Conservation (phyloP, 2,888 invertebrate species). For the Xylophagus ater region DNA sequence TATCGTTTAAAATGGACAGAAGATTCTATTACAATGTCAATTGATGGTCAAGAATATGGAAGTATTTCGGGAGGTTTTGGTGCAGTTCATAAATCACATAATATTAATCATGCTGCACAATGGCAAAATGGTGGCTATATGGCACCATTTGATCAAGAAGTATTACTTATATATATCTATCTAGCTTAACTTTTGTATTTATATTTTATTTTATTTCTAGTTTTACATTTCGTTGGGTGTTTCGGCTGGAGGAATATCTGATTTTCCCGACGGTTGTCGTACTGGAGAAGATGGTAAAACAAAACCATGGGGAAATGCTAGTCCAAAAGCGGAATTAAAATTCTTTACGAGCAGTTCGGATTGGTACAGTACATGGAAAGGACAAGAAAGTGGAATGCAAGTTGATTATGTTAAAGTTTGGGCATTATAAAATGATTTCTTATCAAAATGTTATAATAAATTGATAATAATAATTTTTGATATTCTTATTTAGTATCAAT, state of each 20-base stretch:
- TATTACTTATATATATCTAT: slow-evolving; percentile 25
- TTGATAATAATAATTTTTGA: slow-evolving; percentile 2
- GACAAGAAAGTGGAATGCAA: slow-evolving; percentile 36
- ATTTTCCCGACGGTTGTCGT: slow-evolving; percentile 49
- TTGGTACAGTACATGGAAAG: slow-evolving; percentile 60
- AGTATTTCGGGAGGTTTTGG: slow-evolving; percentile 35
- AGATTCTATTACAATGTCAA: slow-evolving; percentile 27
- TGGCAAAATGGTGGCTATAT: slow-evolving; percentile 49
- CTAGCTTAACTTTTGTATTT: background rate
- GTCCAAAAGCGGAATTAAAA: slow-evolving; percentile 52
- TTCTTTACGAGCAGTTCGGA: slow-evolving; percentile 55
- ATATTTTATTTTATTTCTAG: slow-evolving; percentile 36
- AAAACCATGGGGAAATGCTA: slow-evolving; percentile 67
- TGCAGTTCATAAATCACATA: slow-evolving; percentile 24
- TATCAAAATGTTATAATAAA: background rate
- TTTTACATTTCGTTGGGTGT: slow-evolving; percentile 69
- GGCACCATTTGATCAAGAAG: slow-evolving; percentile 68
- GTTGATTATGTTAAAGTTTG: slow-evolving; percentile 34
- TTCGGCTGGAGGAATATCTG: slow-evolving; percentile 63
- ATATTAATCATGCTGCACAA: slow-evolving; percentile 34
- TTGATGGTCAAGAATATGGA: slow-evolving; percentile 48
- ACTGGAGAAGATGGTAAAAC: slow-evolving; percentile 15
- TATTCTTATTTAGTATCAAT: background rate
- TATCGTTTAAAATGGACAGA: slow-evolving; percentile 56
- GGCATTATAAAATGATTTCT: slow-evolving; percentile 23